Percentiles rank a stretch among this genome's conserved stretches.
phyloP scores from a whole-genome alignment of 1,140 invertebrate species.

The Carcinoscorpius rotundicauda region DNA sequence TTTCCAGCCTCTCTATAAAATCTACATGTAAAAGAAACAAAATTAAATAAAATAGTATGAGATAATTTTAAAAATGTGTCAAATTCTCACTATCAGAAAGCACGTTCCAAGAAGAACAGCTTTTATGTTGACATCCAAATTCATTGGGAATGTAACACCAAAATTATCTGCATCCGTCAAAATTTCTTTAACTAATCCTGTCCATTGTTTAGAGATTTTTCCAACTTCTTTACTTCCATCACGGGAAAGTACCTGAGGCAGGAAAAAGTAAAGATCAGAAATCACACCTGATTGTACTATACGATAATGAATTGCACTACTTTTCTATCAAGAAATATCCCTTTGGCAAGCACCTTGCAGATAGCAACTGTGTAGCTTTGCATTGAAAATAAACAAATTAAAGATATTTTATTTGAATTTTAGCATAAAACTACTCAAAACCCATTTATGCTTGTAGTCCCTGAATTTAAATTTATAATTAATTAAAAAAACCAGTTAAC shows the following conservation, averaged over 20 bases:
- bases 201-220: constrained; percentile 62
- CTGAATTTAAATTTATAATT: too few relatives aligned
- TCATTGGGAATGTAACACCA: constrained; percentile 60
- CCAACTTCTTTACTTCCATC: constrained; percentile 40
- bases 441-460: too few relatives aligned
- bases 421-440: neutral
- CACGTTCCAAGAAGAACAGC: constrained; percentile 57
- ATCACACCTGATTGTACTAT: too few relatives aligned
- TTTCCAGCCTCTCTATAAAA: too few relatives aligned
- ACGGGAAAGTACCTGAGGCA: constrained; percentile 27
- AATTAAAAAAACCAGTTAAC: too few relatives aligned
- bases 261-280: constrained; percentile 41
- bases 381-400: neutral
- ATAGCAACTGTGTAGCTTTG: neutral
- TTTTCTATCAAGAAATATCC: neutral
- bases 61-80: too few relatives aligned
- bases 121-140: constrained; percentile 67
- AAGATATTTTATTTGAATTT: neutral
- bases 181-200: constrained; percentile 49
- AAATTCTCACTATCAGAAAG: constrained; percentile 32
- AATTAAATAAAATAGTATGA: too few relatives aligned
- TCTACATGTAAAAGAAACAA: too few relatives aligned
- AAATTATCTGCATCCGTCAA: constrained; percentile 65
- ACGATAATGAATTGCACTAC: too few relatives aligned
- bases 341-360: neutral